These are phyloP conservation scores for Volucella zonaria DNA, from an alignment of 2,888 invertebrate species.

Conservation along the genomic window DNA sequence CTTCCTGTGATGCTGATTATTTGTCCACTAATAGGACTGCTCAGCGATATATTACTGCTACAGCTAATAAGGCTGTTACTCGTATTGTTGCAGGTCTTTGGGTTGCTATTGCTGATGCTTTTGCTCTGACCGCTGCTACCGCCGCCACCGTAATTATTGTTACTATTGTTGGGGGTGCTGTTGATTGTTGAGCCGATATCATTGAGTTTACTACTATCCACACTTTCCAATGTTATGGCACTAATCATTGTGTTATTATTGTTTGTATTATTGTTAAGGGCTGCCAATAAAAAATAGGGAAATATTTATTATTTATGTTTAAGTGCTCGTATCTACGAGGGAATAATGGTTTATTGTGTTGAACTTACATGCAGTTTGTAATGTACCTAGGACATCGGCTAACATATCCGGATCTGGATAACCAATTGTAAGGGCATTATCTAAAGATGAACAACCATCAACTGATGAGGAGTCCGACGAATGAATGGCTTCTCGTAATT, in stretches of 20 bases:
- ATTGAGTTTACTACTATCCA: conserved; percentile 67
- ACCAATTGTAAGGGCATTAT: conserved; percentile 87
- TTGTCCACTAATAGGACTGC: conserved; percentile 70
- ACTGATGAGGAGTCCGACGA: conserved; percentile 76
- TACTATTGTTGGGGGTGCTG: conserved; percentile 57
- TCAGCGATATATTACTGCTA: conserved; percentile 67
- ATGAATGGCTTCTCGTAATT: conserved; percentile 81
- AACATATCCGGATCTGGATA: conserved; percentile 90
- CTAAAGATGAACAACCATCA: conserved; percentile 78
- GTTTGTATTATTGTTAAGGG: conserved; percentile 77
- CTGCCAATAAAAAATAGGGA: conserved; percentile 66
- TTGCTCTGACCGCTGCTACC: conserved; percentile 76
- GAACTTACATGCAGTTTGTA: conserved; percentile 84
- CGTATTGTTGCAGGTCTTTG: conserved; percentile 74
- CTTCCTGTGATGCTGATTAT: conserved; percentile 77
- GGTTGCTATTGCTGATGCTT: conserved; percentile 64
- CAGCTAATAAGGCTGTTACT: conserved; percentile 75
- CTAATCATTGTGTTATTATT: conserved; percentile 72
- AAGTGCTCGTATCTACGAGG: background rate
- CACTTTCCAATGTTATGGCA: conserved; percentile 70
- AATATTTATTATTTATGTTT: background rate
- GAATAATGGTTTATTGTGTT: background rate
- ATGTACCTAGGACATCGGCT: conserved; percentile 88
- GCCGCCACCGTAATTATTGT: conserved; percentile 75
- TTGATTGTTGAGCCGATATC: conserved; percentile 69